phyloP scores from a whole-genome alignment of 2,797 vertebrate species.

The Notoglanidium macrostoma region DNA sequence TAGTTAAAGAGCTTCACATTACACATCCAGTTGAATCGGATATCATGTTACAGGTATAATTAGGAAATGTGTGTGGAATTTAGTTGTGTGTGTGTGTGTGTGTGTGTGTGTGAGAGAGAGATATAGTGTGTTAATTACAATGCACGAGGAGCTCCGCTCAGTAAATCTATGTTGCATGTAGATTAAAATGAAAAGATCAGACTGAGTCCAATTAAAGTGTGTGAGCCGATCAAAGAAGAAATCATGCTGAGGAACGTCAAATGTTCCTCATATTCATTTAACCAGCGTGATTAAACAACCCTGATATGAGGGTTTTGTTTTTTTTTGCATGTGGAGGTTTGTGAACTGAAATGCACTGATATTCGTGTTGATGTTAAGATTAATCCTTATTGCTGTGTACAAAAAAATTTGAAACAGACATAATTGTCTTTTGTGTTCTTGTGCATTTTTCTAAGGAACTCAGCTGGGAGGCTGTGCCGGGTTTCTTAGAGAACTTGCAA shows the following conservation, averaged over 20 bases:
- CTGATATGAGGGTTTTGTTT: background rate
- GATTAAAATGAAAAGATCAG: slow-evolving; percentile 26
- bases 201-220: slow-evolving; percentile 16
- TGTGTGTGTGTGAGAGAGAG: background rate
- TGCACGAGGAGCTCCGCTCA: slow-evolving; percentile 20
- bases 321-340: background rate
- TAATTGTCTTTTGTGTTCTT: background rate
- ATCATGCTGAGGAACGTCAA: background rate
- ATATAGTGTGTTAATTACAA: slow-evolving; percentile 7
- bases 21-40: background rate
- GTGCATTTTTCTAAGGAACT: background rate
- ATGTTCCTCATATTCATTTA: too few species aligned
- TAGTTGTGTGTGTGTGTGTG: background rate
- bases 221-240: slow-evolving; percentile 36
- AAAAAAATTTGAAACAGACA: background rate
- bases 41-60: slow-evolving; percentile 7
- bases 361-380: background rate
- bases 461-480: background rate
- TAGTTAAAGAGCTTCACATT: background rate
- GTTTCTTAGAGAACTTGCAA: too few species aligned
- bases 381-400: background rate
- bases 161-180: slow-evolving; percentile 37
- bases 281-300: background rate
- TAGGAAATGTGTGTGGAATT: background rate
- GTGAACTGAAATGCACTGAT: background rate